Evolutionary conservation across 1,140 invertebrate genomes (phyloP), one percentile per base, ranked within the genome.

Genomic region (Macrocentrus cingulum): DNA sequence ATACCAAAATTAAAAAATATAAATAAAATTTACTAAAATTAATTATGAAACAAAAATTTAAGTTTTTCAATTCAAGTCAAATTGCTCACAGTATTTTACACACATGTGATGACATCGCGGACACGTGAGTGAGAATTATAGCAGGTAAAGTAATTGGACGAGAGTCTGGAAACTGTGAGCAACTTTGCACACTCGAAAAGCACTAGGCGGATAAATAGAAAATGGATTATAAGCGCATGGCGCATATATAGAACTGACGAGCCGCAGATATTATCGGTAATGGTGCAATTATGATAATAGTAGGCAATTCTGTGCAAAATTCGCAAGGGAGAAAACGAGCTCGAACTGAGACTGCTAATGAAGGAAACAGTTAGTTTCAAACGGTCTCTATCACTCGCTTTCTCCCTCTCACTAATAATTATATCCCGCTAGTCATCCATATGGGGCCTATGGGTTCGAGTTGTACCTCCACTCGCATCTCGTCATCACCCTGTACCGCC

Each of bases 321-420:
- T 78, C 72, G n/a, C n/a, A 72, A 56, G 58, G 51, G 56, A 55
- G 54, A 56, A n/a, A 58, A 61, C 46, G 51, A 36, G 65, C n/a
- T n/a, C 66, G 74, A 78, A 79, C 75, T 77, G 75, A 78, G 73
- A 80, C 76, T 79, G 75, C 76, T 80, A 80, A 80, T 80, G 75
- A 80, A 80, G 77, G 77, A 80, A 80, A 80, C 77, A 79, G 76
- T 79, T 79, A 77, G 76, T 79, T 80, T 79, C 75, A 80, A 80
- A 80, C 77, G 76, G 75, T 68, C 75, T 80, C 70, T n/a, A n/a
- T n/a, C n/a, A n/a, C n/a, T n/a, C n/a, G n/a, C n/a, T n/a, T n/a
- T n/a, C n/a, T n/a, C n/a, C n/a, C n/a, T n/a, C n/a, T n/a, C n/a
- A n/a, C 56, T 74, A 76, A 80, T 80, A 79, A 80, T 79, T 80